Percentiles rank a stretch among this genome's conserved stretches.
phyloP scores from a whole-genome alignment of 1,140 invertebrate genomes.

The Geopemphigus sp. region DNA sequence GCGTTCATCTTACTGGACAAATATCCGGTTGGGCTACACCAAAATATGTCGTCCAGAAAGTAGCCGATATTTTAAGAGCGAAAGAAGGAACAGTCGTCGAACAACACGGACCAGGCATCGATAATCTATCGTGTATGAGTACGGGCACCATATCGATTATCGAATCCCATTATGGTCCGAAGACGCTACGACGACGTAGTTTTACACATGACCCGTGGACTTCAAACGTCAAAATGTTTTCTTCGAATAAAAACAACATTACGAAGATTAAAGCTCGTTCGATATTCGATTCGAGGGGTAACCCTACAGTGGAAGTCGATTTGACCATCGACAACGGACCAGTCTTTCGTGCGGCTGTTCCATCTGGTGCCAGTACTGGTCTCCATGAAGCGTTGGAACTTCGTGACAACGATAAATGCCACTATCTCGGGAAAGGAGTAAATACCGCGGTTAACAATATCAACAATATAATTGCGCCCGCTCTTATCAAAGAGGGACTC shows the following conservation, averaged over 20 bases:
- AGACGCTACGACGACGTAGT: too few relatives aligned
- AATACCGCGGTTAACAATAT: conserved; percentile 91
- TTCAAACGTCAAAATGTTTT: not conserved
- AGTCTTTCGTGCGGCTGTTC: conserved; percentile 94
- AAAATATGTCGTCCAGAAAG: conserved; percentile 96
- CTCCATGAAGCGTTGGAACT: conserved; percentile 96
- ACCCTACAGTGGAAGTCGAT: not conserved
- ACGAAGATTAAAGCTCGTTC: conserved; percentile 8
- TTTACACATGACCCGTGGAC: too few relatives aligned
- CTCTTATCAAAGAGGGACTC: conserved; percentile 53
- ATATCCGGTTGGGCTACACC: conserved; percentile 66
- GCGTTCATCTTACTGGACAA: conserved; percentile 27
- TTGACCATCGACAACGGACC: not conserved
- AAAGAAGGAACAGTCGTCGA: conserved; percentile 93
- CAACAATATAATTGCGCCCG: conserved; percentile 81
- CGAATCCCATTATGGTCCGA: too few relatives aligned
- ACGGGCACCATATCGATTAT: conserved; percentile 99
- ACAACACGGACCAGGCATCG: conserved; percentile 95
- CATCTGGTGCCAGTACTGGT: conserved; percentile 95
- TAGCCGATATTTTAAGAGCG: conserved; percentile 57
- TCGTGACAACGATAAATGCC: conserved; percentile 83
- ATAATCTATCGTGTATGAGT: conserved; percentile 95
- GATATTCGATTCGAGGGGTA: conserved; percentile 19
- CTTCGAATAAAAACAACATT: not conserved
- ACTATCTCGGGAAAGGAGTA: conserved; percentile 94